Percentiles rank a stretch among this genome's conserved stretches.
Evolutionary conservation across 2,797 vertebrate species (phyloP).

Genomic region (Emys orbicularis): DNA sequence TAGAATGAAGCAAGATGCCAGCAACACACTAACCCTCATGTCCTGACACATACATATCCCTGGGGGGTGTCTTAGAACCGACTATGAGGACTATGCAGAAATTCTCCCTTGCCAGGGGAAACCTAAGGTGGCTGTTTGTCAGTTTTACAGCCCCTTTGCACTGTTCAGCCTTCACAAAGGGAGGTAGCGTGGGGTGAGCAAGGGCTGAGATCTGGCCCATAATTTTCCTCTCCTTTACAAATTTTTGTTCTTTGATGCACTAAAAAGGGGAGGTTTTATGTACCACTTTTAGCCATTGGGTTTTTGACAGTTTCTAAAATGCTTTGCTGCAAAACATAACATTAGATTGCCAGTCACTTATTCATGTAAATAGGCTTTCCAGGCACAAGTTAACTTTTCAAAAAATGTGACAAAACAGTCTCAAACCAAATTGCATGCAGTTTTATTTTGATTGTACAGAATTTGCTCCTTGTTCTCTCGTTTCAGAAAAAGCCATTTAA

Average conservation of each 20-base stretch:
- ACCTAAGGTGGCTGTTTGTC: neutral
- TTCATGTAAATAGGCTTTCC: neutral
- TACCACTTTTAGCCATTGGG: fast-evolving
- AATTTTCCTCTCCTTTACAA: fast-evolving
- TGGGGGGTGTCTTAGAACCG: neutral
- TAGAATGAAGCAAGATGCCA: neutral
- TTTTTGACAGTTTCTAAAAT: neutral
- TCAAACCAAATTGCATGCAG: neutral
- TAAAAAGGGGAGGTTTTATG: neutral
- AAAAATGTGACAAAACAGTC: neutral
- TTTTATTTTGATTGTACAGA: neutral
- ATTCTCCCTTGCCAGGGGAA: neutral
- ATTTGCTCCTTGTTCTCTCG: neutral
- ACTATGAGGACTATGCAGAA: neutral
- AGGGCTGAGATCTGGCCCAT: fast-evolving
- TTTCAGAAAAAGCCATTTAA: neutral
- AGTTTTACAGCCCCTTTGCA: neutral
- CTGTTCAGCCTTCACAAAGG: neutral
- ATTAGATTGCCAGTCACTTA: neutral
- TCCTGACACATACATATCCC: neutral
- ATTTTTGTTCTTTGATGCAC: neutral
- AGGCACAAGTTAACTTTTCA: conserved; percentile 21
- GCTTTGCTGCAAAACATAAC: neutral
- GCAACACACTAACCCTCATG: neutral
- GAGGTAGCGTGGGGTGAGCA: neutral